Conservation (phyloP, 2,888 invertebrate species). For the Stenolophus ochropezus region DNA sequence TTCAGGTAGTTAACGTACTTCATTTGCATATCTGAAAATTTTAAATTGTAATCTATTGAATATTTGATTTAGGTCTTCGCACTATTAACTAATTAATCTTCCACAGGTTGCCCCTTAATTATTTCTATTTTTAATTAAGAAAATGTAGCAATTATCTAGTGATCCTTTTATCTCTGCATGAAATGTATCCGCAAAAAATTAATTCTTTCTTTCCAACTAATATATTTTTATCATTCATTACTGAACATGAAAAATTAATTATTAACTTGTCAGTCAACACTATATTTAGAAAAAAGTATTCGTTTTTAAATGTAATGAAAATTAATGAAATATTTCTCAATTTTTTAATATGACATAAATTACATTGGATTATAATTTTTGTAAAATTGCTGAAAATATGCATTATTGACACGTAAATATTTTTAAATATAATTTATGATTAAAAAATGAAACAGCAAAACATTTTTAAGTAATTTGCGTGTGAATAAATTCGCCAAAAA, state of each 20-base stretch:
- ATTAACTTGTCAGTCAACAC: neutral
- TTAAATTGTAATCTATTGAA: constrained; percentile 41
- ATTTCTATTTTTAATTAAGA: neutral
- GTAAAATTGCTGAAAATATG: neutral
- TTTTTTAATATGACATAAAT: neutral
- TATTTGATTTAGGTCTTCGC: constrained; percentile 8
- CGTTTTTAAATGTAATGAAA: neutral
- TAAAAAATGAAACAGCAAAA: neutral
- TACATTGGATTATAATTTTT: neutral
- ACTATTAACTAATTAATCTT: neutral
- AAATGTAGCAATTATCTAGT: neutral
- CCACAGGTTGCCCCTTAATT: neutral
- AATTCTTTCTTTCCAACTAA: neutral
- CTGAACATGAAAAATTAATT: neutral
- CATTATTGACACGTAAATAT: neutral
- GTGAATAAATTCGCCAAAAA: too few relatives aligned
- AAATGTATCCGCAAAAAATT: neutral
- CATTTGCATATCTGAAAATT: constrained; percentile 43
- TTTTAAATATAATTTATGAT: neutral
- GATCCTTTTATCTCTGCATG: neutral
- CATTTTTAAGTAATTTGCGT: too few relatives aligned
- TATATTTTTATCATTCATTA: neutral
- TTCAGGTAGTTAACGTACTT: constrained; percentile 7
- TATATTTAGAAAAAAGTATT: neutral
- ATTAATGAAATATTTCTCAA: neutral